These are phyloP conservation scores for Mystacides longicornis DNA, from an alignment of 2,888 invertebrate genomes.

Conservation along the genomic window DNA sequence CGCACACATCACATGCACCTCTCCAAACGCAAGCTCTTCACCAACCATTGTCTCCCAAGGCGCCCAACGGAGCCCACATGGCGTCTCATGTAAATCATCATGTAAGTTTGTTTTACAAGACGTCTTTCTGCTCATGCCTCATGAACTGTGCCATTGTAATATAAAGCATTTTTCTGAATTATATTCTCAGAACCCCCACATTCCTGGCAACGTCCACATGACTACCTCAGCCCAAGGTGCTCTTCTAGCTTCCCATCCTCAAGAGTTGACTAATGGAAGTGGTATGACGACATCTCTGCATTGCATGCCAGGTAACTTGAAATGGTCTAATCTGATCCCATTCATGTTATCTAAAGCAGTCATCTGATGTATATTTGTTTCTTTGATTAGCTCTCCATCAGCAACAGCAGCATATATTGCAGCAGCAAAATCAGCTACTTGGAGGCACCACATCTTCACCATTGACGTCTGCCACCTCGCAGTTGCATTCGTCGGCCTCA, in stretches of 20 bases:
- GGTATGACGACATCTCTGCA: slow-evolving; percentile 24
- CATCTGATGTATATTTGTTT: background rate
- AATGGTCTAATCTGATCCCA: background rate
- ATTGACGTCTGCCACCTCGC: slow-evolving; percentile 10
- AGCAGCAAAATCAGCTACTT: slow-evolving; percentile 19
- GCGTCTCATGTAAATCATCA: slow-evolving; percentile 20
- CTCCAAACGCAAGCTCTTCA: slow-evolving; percentile 32
- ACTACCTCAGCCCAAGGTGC: slow-evolving; percentile 21
- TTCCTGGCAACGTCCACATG: slow-evolving; percentile 12
- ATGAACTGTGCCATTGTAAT: background rate
- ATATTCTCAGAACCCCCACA: slow-evolving; percentile 19
- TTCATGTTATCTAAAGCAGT: background rate
- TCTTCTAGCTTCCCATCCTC: slow-evolving; percentile 14
- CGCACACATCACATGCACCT: slow-evolving; percentile 34
- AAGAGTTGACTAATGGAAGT: slow-evolving; percentile 11
- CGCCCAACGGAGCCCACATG: slow-evolving; percentile 24
- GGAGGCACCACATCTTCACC: slow-evolving; percentile 12
- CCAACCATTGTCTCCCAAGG: slow-evolving; percentile 29
- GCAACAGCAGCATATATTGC: slow-evolving; percentile 13
- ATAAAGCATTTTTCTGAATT: background rate
- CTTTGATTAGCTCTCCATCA: slow-evolving; percentile 5
- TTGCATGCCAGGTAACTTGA: slow-evolving; percentile 21
- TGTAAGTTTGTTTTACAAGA: slow-evolving; percentile 8
- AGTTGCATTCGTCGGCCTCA: slow-evolving; percentile 25
- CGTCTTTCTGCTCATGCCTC: background rate